Evolutionary conservation across 2,888 invertebrate species (phyloP).

Genomic region (Meta bourneti): DNA sequence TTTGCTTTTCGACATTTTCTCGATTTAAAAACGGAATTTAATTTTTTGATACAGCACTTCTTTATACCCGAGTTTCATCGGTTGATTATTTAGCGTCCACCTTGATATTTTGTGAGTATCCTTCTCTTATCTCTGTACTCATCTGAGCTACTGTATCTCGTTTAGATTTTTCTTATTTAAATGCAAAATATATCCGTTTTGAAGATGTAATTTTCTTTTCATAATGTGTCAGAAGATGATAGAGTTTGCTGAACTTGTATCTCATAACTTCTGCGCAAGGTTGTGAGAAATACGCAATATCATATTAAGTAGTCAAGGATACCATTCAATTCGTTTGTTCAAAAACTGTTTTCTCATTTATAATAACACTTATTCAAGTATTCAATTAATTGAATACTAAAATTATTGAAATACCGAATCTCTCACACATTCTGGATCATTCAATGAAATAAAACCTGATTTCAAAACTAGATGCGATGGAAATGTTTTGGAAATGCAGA

Average conservation of each 20-base stretch:
- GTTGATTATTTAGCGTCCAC: not conserved
- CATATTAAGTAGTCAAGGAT: too few relatives aligned
- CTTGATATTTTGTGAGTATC: conserved; percentile 17
- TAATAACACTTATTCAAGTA: too few relatives aligned
- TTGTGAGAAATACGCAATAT: too few relatives aligned
- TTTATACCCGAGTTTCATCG: not conserved
- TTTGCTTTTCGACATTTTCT: conserved; percentile 56
- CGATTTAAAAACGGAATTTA: conserved; percentile 56
- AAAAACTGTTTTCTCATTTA: too few relatives aligned
- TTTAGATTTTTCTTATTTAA: not conserved
- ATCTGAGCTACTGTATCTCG: not conserved
- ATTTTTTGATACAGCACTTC: not conserved
- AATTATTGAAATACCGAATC: too few relatives aligned
- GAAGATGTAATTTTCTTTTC: not conserved
- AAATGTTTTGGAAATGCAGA: too few relatives aligned
- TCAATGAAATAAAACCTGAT: too few relatives aligned
- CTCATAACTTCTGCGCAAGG: not conserved
- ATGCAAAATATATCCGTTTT: not conserved
- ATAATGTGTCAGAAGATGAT: not conserved
- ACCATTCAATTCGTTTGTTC: too few relatives aligned
- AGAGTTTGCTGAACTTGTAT: not conserved
- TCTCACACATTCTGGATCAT: too few relatives aligned
- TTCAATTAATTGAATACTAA: too few relatives aligned
- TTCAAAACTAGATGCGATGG: too few relatives aligned
- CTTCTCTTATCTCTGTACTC: not conserved